phyloP scores from a whole-genome alignment of 2,888 invertebrate species.

The Sinodicranocentrus sp. region DNA sequence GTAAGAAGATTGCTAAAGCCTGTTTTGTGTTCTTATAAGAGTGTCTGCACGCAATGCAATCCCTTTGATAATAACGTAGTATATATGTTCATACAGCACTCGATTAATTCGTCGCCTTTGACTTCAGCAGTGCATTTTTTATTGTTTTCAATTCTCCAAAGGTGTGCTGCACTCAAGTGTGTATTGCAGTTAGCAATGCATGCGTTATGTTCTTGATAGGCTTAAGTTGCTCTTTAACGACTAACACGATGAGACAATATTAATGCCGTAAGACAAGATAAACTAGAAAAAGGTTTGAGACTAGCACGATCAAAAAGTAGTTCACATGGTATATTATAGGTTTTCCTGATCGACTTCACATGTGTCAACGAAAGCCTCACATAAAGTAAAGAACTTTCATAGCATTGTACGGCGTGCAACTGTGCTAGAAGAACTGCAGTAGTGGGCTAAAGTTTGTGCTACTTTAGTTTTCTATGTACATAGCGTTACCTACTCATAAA shows the following conservation, averaged over 20 bases:
- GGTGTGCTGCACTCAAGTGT: too few species aligned
- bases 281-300: slow-evolving; percentile 5
- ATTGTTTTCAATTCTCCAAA: too few species aligned
- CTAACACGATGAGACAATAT: too few species aligned
- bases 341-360: slow-evolving; percentile 42
- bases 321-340: slow-evolving; percentile 3
- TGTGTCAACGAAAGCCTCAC: slow-evolving; percentile 20
- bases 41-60: background rate
- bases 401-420: background rate
- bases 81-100: background rate
- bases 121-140: background rate
- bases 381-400: too few species aligned
- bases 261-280: background rate
- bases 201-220: too few species aligned
- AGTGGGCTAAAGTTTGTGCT: background rate
- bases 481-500: too few species aligned
- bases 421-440: too few species aligned
- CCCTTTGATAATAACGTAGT: background rate
- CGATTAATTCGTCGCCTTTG: background rate
- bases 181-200: too few species aligned
- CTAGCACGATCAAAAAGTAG: slow-evolving; percentile 33
- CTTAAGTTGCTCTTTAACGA: too few species aligned
- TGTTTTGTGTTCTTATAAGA: background rate
- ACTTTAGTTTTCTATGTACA: background rate
- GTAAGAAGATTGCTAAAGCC: slow-evolving; percentile 7